phyloP scores from a whole-genome alignment of 2,113 vertebrate species.

The Xiphorhynchus elegans region DNA sequence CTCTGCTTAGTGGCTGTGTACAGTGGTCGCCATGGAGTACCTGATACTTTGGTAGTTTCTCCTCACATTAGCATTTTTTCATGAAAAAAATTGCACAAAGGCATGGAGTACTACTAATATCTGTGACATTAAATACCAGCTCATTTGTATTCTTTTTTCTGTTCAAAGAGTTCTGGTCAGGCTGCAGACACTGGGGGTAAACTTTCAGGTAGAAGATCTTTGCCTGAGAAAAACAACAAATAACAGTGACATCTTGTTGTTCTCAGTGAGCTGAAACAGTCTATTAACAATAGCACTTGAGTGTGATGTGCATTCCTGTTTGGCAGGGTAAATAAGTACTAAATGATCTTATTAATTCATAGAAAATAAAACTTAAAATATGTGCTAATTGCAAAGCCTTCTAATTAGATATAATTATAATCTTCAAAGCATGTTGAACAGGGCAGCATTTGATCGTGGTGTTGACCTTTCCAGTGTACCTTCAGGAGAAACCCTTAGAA shows the following conservation, averaged over 20 bases:
- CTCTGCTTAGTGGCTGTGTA: not conserved
- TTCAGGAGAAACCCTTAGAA: constrained; percentile 49
- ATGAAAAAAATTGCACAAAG: not conserved
- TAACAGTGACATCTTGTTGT: not conserved
- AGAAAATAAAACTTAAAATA: constrained; percentile 50
- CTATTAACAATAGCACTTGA: not conserved
- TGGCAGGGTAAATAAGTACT: constrained; percentile 34
- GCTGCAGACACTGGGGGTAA: not conserved
- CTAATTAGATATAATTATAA: constrained; percentile 73
- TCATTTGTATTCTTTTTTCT: not conserved
- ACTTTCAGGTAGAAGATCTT: not conserved
- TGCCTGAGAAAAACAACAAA: not conserved
- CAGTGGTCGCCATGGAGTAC: not conserved
- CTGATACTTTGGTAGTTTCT: fast-evolving
- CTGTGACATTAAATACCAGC: not conserved
- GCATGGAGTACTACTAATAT: not conserved
- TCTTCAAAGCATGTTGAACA: constrained; percentile 73
- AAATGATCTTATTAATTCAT: constrained; percentile 62
- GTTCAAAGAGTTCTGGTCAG: not conserved
- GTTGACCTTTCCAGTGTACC: constrained; percentile 72
- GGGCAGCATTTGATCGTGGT: constrained; percentile 44
- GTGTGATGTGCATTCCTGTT: not conserved
- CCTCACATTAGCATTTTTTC: not conserved
- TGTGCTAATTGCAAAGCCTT: constrained; percentile 68
- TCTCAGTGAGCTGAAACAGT: not conserved